Percentiles rank a stretch among this genome's conserved stretches.
Conservation (phyloP, 2,113 vertebrate species). For the Scomber colias region DNA sequence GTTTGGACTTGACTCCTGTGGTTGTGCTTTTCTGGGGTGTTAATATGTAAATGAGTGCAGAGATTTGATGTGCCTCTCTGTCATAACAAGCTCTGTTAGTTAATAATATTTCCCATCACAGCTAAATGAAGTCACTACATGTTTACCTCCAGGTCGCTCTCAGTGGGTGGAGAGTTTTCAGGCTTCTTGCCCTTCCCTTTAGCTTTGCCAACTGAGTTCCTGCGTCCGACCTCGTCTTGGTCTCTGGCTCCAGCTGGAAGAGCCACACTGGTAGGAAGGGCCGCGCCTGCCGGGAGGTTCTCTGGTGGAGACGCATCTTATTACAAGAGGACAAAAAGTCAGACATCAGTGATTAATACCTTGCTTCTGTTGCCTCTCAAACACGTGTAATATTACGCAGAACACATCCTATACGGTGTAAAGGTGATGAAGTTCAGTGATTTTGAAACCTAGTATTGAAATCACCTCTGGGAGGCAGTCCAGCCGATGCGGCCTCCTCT, state of each 20-base stretch:
- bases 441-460: background rate
- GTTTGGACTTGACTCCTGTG: no score
- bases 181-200: slow-evolving; percentile 94
- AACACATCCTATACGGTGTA: background rate
- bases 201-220: slow-evolving; percentile 92
- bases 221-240: slow-evolving; percentile 90
- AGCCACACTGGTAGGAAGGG: slow-evolving; percentile 68
- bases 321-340: background rate
- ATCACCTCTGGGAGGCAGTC: slow-evolving; percentile 80
- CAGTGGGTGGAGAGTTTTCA: slow-evolving; percentile 87
- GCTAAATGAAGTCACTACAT: no score
- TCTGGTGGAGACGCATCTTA: slow-evolving; percentile 79
- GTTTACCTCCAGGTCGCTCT: slow-evolving; percentile 93
- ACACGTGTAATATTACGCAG: background rate
- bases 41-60: background rate
- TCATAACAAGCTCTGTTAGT: no score
- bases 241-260: slow-evolving; percentile 87
- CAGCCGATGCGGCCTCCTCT: slow-evolving; percentile 80
- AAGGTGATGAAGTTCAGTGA: background rate
- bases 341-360: background rate
- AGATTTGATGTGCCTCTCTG: no score
- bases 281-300: slow-evolving; percentile 77
- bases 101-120: no score
- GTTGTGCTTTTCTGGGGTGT: no score
- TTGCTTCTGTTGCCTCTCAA: background rate